Conservation (phyloP, 2,888 invertebrate genomes). For the Perdita meconis region DNA sequence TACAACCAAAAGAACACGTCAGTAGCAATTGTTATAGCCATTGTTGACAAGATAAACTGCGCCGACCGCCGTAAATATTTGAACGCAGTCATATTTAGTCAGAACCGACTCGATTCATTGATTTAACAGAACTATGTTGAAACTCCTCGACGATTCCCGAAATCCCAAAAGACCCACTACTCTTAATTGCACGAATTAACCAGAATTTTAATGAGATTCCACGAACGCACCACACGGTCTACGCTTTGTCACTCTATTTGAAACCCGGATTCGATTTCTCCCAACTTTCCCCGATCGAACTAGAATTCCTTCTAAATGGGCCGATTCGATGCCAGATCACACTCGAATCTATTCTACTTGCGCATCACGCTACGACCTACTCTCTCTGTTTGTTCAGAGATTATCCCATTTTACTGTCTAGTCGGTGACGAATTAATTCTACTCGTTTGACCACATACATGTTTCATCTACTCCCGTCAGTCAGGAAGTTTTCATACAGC, state of each 20-base stretch:
- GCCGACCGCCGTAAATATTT: neutral
- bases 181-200: slow-evolving; percentile 38
- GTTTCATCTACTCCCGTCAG: neutral
- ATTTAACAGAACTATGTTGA: slow-evolving; percentile 12
- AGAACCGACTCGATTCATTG: slow-evolving; percentile 11
- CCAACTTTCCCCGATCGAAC: neutral
- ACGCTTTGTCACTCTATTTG: slow-evolving; percentile 3
- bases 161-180: slow-evolving; percentile 34
- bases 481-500: neutral
- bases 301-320: neutral
- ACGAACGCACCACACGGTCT: slow-evolving; percentile 17
- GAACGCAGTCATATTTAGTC: slow-evolving; percentile 5
- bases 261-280: neutral
- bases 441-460: neutral
- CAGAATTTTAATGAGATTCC: slow-evolving; percentile 17
- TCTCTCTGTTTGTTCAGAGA: slow-evolving; percentile 5
- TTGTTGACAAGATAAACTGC: neutral
- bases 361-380: neutral
- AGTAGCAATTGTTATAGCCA: neutral
- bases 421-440: slow-evolving; percentile 23
- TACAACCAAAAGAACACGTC: neutral
- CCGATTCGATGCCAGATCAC: neutral
- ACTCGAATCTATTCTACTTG: slow-evolving; percentile 23
- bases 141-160: slow-evolving; percentile 4
- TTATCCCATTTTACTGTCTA: slow-evolving; percentile 2